phyloP scores from a whole-genome alignment of 2,797 vertebrate genomes.

The Sus cebifrons region DNA sequence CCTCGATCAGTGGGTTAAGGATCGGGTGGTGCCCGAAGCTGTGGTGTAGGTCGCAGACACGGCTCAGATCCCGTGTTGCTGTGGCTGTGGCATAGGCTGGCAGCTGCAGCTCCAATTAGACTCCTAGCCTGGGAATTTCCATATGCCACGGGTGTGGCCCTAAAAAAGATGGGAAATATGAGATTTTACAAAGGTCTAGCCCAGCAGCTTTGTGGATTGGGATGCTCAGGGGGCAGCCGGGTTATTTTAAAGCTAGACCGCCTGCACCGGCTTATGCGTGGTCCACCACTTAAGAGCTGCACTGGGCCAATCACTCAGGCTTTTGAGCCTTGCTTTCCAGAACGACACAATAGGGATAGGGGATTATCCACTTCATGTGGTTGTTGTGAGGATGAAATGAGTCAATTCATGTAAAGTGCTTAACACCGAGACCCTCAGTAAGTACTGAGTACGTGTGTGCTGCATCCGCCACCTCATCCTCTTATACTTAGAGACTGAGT shows the following conservation, averaged over 20 bases:
- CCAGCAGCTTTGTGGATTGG: not conserved
- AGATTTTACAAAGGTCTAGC: not conserved
- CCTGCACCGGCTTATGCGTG: accelerated
- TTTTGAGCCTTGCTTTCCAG: not conserved
- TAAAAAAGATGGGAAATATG: too few species aligned
- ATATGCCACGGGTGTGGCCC: too few species aligned
- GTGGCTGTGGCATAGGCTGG: too few species aligned
- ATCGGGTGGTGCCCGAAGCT: too few species aligned
- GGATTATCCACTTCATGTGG: not conserved
- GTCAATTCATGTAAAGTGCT: not conserved
- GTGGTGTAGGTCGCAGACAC: too few species aligned
- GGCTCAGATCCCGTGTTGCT: too few species aligned
- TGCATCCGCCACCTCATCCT: accelerated
- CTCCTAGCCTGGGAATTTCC: too few species aligned
- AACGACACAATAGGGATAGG: not conserved
- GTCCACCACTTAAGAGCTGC: too few species aligned
- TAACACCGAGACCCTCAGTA: accelerated
- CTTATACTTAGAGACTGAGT: not conserved
- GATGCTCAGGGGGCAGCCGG: accelerated
- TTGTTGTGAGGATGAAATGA: not conserved
- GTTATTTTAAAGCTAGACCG: not conserved
- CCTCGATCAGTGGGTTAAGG: too few species aligned
- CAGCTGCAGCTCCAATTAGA: too few species aligned
- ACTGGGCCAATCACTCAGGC: not conserved
- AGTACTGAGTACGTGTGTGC: accelerated